Conservation (phyloP, 2,888 invertebrate genomes). For the Pyralis farinalis region DNA sequence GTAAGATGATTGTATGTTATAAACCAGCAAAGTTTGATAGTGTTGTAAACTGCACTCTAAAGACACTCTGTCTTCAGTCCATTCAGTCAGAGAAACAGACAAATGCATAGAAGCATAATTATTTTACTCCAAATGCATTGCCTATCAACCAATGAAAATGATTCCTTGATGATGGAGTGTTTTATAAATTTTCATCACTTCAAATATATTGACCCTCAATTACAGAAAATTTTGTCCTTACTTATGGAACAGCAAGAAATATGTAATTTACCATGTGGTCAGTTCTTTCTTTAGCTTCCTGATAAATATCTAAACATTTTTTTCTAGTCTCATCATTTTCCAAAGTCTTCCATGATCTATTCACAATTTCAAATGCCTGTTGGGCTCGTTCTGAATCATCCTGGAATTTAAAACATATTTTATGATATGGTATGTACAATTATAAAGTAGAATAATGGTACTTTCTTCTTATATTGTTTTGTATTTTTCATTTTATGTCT, state of each 20-base stretch:
- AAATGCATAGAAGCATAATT: too few relatives aligned
- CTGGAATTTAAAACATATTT: constrained; percentile 68
- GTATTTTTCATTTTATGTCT: constrained; percentile 1
- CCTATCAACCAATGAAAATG: too few relatives aligned
- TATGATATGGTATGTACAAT: constrained; percentile 1
- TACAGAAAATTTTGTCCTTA: too few relatives aligned
- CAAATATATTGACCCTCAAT: too few relatives aligned
- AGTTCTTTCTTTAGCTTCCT: constrained; percentile 97
- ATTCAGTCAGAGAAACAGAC: too few relatives aligned
- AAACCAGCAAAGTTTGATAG: too few relatives aligned
- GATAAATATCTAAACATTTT: constrained; percentile 97
- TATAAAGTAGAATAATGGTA: neutral
- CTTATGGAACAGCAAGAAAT: neutral
- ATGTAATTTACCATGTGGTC: constrained; percentile 89
- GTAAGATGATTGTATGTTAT: too few relatives aligned
- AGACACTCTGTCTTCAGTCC: too few relatives aligned
- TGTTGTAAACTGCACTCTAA: too few relatives aligned
- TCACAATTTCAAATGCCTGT: constrained; percentile 94
- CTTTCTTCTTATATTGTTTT: constrained; percentile 8
- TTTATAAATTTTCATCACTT: too few relatives aligned
- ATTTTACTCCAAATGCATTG: too few relatives aligned
- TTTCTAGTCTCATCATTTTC: constrained; percentile 97
- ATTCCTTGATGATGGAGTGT: too few relatives aligned
- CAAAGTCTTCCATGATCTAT: constrained; percentile 96
- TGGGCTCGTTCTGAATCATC: constrained; percentile 97